Conservation (phyloP, 2,888 invertebrate genomes). For the Rambutsinella grinnellia region DNA sequence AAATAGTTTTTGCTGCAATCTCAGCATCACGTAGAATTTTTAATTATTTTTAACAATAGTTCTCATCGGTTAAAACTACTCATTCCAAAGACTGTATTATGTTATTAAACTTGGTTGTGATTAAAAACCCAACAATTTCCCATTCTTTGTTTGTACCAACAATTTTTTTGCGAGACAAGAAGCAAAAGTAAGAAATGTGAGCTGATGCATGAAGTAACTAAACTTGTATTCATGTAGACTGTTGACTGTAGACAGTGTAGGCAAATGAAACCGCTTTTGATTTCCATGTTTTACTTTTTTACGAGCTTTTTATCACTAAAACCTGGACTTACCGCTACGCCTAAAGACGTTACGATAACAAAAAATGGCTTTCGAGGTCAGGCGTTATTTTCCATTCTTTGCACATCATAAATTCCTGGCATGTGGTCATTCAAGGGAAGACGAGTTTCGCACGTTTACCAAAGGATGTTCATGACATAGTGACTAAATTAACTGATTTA, state of each 20-base stretch:
- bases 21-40: too few species aligned
- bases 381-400: neutral
- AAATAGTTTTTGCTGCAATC: conserved; percentile 1
- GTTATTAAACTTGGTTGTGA: neutral
- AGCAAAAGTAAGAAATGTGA: neutral
- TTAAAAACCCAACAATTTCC: neutral
- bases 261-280: neutral
- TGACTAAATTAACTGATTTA: too few species aligned
- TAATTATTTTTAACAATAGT: too few species aligned
- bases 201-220: neutral
- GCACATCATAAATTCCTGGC: neutral
- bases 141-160: neutral
- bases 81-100: too few species aligned
- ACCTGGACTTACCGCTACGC: neutral
- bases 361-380: neutral
- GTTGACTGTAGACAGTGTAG: too few species aligned
- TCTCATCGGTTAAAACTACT: neutral
- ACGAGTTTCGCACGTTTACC: too few species aligned
- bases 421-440: too few species aligned
- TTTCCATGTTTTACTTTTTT: neutral
- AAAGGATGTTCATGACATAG: too few species aligned
- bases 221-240: neutral
- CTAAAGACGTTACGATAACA: neutral
- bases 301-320: neutral
- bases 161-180: neutral